Base-by-base conservation (phyloP, 1,140 invertebrate genomes). In the Zaprionus kolodkinae region DNA sequence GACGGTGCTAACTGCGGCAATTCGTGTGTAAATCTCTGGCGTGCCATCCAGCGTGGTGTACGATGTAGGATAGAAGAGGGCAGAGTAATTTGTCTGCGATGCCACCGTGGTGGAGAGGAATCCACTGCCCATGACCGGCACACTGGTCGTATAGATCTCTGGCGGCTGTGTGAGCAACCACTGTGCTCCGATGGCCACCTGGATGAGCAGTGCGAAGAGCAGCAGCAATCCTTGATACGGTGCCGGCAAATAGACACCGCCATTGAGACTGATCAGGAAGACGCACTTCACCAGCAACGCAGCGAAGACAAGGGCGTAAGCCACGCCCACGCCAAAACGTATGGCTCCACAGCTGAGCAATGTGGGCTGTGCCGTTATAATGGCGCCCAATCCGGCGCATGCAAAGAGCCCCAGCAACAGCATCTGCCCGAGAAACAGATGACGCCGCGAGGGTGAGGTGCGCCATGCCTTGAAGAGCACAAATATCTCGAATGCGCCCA, bases 201-300 rank as follows among this genome's bases (percentile, higher is more conserved):
- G 97, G 73, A 97, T 97, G 84, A 97, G 94, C 25, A 97, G 96
- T 3, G 97, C 97, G 91, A 99, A 99, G 83, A 98, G 96, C 78
- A 99, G 94, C 12, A 99, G 94, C 7, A 98, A 93, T 57, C 96
- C 97, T 94, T 97, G 96, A 93, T 99, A 99, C 4, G 97, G 96
- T 2, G 97, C 97, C 35, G 97, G 97, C n/a, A 99, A 93, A 91
- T 99, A 98, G 27, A 98, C 97, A 11, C 97, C 97, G 33, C 96
- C 96, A 91, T 98, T 97, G 40, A 98, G 95, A 79, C 97, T 98
- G 71, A 99, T 95, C 45, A 99, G 94, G 91, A 99, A 98, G 54
- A 99, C 97, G 89, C 97, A 97, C 93, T 99, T 99, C 69, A 99
- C 98, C 63, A 99, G 94, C 27, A 99, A 94, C 0, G 98, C 96